These are phyloP conservation scores for Poeciliopsis occidentalis DNA, from an alignment of 2,113 vertebrate genomes.

Conservation along the genomic window DNA sequence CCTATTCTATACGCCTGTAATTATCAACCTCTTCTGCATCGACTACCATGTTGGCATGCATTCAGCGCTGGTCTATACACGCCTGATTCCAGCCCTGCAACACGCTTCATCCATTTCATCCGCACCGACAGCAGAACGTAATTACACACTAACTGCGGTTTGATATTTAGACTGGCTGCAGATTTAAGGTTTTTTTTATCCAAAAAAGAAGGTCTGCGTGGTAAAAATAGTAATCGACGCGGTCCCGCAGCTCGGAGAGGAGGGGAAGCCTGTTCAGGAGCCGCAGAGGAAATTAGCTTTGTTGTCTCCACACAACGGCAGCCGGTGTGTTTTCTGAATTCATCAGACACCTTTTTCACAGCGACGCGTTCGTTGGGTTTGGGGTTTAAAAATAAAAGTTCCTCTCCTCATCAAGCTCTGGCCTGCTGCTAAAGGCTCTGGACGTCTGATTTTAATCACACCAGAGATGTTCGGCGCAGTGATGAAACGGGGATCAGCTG, in stretches of 20 bases:
- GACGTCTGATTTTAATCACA: constrained; percentile 40
- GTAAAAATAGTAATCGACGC: constrained; percentile 63
- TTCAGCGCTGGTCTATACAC: constrained; percentile 70
- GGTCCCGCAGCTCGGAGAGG: constrained; percentile 49
- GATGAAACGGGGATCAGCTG: constrained; percentile 18
- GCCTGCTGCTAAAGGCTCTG: constrained; percentile 22
- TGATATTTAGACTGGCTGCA: constrained; percentile 76
- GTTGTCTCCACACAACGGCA: constrained; percentile 39
- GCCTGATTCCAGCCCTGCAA: constrained; percentile 74
- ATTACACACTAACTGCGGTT: constrained; percentile 73
- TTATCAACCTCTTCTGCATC: constrained; percentile 78
- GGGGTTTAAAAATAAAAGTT: constrained; percentile 30
- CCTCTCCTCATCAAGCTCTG: constrained; percentile 47
- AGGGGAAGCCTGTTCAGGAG: constrained; percentile 46
- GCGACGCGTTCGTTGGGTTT: constrained; percentile 20
- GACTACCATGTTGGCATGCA: constrained; percentile 70
- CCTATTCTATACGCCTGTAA: constrained; percentile 68
- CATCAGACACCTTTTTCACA: constrained; percentile 54
- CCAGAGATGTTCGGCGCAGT: constrained; percentile 20
- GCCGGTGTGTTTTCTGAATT: constrained; percentile 25
- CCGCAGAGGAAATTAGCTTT: constrained; percentile 63
- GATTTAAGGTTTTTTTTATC: constrained; percentile 68
- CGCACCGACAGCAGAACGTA: constrained; percentile 60
- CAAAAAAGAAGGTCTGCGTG: constrained; percentile 49
- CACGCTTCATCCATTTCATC: constrained; percentile 69